phyloP scores from a whole-genome alignment of 2,113 vertebrate genomes.

The Grus americana region DNA sequence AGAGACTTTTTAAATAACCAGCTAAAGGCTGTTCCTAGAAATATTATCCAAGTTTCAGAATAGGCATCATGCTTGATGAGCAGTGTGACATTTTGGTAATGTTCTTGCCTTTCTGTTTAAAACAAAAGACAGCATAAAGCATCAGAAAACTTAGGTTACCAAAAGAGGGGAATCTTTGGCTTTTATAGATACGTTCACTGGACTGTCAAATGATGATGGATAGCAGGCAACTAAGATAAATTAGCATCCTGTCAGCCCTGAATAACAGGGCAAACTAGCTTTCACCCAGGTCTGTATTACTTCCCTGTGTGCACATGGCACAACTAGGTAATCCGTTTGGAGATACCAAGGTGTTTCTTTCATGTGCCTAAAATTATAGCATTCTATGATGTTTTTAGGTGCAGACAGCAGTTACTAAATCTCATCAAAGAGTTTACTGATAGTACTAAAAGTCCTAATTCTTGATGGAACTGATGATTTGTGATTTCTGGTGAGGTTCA shows the following conservation, averaged over 20 bases:
- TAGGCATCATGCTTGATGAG: background rate
- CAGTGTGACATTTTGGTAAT: background rate
- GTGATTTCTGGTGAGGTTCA: background rate
- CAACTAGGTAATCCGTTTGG: background rate
- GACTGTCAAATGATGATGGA: constrained; percentile 59
- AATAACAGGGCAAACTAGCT: constrained; percentile 10
- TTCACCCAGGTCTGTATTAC: background rate
- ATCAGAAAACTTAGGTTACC: background rate
- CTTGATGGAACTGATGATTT: background rate
- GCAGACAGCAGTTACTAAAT: background rate
- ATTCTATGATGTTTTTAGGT: background rate
- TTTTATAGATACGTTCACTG: constrained; percentile 26
- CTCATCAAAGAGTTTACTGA: background rate
- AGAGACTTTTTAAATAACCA: background rate
- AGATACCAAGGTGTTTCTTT: background rate
- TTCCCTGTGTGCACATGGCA: background rate
- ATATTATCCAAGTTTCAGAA: background rate
- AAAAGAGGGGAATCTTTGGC: background rate
- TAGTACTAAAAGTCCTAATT: background rate
- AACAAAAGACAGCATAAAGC: constrained; percentile 1
- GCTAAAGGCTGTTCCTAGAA: background rate
- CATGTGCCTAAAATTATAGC: background rate
- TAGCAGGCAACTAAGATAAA: constrained; percentile 56
- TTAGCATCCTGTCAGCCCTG: constrained; percentile 55
- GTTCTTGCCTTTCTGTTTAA: background rate